Conservation (phyloP, 2,797 vertebrate species). For the Crenichthys baileyi region DNA sequence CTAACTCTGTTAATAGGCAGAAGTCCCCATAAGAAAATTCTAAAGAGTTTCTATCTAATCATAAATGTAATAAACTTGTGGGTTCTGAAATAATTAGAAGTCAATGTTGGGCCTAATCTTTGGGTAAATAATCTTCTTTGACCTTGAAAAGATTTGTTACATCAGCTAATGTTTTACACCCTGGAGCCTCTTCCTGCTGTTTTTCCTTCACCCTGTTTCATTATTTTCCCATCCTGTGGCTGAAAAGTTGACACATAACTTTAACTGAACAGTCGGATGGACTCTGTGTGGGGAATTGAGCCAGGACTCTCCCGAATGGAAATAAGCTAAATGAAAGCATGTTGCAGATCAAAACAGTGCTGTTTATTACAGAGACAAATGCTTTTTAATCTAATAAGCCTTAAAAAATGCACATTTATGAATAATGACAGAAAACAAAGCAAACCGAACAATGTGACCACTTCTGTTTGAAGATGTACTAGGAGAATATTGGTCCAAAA, state of each 20-base stretch:
- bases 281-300: slow-evolving; percentile 54
- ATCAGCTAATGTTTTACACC: slow-evolving; percentile 20
- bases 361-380: slow-evolving; percentile 59
- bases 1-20: background rate
- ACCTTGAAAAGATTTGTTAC: slow-evolving; percentile 26
- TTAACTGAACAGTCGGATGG: slow-evolving; percentile 42
- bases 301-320: slow-evolving; percentile 41
- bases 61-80: slow-evolving; percentile 25
- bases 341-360: slow-evolving; percentile 60
- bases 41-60: slow-evolving; percentile 5
- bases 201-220: slow-evolving; percentile 46
- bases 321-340: slow-evolving; percentile 53
- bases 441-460: slow-evolving; percentile 14
- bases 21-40: slow-evolving; percentile 1
- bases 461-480: slow-evolving; percentile 10
- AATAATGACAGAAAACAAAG: slow-evolving; percentile 33
- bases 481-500: slow-evolving; percentile 2
- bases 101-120: slow-evolving; percentile 25
- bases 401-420: slow-evolving; percentile 23
- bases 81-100: slow-evolving; percentile 26
- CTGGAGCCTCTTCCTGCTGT: slow-evolving; percentile 9
- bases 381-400: slow-evolving; percentile 49
- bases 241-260: slow-evolving; percentile 56
- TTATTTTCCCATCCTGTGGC: slow-evolving; percentile 44
- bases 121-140: slow-evolving; percentile 20